Evolutionary conservation across 2,888 invertebrate species (phyloP).

Genomic region (Hoplodrina ambigua): DNA sequence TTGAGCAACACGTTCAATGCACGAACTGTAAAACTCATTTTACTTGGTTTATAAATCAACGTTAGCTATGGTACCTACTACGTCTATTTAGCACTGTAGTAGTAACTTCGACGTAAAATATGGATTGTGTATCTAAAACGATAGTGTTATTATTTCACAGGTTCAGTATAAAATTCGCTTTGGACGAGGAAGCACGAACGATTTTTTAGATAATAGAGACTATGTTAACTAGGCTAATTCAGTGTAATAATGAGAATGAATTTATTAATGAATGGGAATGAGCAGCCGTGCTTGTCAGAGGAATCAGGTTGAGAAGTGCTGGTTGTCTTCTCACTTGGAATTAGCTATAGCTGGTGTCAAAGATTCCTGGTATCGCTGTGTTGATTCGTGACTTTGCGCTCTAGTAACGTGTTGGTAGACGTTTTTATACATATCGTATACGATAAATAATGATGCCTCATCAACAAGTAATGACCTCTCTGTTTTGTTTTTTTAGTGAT

Average conservation of each 20-base stretch:
- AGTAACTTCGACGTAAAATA: conserved; percentile 30
- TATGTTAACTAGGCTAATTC: conserved; percentile 22
- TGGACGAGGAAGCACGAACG: conserved; percentile 41
- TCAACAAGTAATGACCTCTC: conserved; percentile 55
- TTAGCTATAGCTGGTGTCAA: conserved; percentile 58
- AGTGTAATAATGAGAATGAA: conserved; percentile 5
- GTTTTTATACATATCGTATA: conserved; percentile 54
- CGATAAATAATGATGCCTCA: conserved; percentile 50
- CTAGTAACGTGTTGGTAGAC: conserved; percentile 74
- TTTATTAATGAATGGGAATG: conserved; percentile 66
- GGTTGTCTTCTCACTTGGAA: conserved; percentile 53
- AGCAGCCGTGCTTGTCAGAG: conserved; percentile 51
- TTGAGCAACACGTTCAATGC: conserved; percentile 50
- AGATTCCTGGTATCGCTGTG: conserved; percentile 74
- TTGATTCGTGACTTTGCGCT: conserved; percentile 86
- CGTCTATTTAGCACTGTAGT: conserved; percentile 24
- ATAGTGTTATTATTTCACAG: conserved; percentile 35
- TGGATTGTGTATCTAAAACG: conserved; percentile 17
- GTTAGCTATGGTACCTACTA: conserved; percentile 17
- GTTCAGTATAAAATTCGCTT: conserved; percentile 46
- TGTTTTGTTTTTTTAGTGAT: conserved; percentile 41
- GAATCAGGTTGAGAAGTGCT: conserved; percentile 71
- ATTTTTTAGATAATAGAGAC: conserved; percentile 24
- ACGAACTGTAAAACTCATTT: conserved; percentile 37
- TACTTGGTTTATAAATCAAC: conserved; percentile 25